phyloP scores from a whole-genome alignment of 2,888 invertebrate species.

The Antitype chi region DNA sequence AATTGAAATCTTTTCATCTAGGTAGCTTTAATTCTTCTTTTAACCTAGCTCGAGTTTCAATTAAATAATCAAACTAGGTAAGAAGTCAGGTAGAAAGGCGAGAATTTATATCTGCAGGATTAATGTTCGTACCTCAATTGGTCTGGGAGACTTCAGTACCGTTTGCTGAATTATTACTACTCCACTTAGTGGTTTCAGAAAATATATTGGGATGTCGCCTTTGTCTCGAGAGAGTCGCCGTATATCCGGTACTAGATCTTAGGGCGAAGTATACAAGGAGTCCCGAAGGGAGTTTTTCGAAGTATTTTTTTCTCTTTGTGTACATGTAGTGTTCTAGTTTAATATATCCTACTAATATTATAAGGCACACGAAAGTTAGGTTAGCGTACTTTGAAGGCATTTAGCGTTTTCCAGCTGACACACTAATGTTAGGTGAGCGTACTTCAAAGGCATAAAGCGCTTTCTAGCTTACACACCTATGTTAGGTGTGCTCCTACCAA shows the following conservation, averaged over 20 bases:
- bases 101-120: conserved; percentile 57
- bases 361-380: too few relatives aligned
- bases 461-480: too few relatives aligned
- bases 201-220: conserved; percentile 46
- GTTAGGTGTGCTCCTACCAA: too few relatives aligned
- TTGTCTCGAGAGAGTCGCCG: conserved; percentile 13
- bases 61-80: conserved; percentile 46
- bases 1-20: conserved; percentile 42
- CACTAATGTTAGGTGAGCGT: too few relatives aligned
- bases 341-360: too few relatives aligned
- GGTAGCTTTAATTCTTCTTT: conserved; percentile 20
- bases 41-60: conserved; percentile 42
- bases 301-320: not conserved
- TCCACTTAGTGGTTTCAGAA: conserved; percentile 20
- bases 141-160: conserved; percentile 14
- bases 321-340: not conserved
- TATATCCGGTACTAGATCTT: not conserved
- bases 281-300: not conserved
- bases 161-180: conserved; percentile 59
- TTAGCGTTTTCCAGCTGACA: too few relatives aligned
- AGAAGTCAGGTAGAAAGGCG: conserved; percentile 16
- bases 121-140: conserved; percentile 56
- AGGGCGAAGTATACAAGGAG: not conserved
- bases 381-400: too few relatives aligned
- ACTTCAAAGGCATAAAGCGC: too few relatives aligned